A percentile compares a stretch with the other conserved stretches of the same genome.
Conservation (phyloP, 2,888 invertebrate genomes). For the Linnaemya vulpina region DNA sequence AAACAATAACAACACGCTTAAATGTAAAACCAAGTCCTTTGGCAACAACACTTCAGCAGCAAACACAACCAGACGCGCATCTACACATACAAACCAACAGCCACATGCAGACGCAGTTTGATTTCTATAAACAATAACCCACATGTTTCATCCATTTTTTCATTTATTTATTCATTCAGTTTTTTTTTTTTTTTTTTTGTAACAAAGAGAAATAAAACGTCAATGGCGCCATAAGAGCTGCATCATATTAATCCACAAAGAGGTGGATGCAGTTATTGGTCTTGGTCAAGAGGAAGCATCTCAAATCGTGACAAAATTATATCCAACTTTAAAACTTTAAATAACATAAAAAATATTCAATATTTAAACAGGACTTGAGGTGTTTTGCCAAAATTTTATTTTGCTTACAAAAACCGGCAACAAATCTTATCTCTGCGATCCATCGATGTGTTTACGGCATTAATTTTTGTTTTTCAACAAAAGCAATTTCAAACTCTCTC, state of each 20-base stretch:
- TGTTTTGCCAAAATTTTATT: no score
- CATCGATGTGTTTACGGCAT: no score
- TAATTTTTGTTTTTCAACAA: no score
- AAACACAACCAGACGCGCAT: not conserved
- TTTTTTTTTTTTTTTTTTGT: conserved; percentile 19
- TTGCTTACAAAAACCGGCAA: no score
- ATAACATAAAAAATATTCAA: no score
- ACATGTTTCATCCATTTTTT: conserved; percentile 10
- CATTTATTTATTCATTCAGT: no score
- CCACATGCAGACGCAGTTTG: conserved; percentile 5
- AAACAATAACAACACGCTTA: conserved; percentile 45
- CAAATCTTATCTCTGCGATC: no score
- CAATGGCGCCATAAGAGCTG: conserved; percentile 59
- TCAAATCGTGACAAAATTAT: not conserved
- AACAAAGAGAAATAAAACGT: conserved; percentile 38
- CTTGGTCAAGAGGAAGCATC: not conserved
- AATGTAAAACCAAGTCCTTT: conserved; percentile 45
- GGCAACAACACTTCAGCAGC: conserved; percentile 15
- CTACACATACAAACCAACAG: not conserved
- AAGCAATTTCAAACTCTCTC: no score
- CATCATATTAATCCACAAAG: conserved; percentile 18
- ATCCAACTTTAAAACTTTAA: not conserved
- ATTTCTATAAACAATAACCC: conserved; percentile 48
- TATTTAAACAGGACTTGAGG: no score
- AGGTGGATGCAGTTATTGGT: not conserved